phyloP scores from a whole-genome alignment of 2,113 vertebrate species.

The Salminus brasiliensis region DNA sequence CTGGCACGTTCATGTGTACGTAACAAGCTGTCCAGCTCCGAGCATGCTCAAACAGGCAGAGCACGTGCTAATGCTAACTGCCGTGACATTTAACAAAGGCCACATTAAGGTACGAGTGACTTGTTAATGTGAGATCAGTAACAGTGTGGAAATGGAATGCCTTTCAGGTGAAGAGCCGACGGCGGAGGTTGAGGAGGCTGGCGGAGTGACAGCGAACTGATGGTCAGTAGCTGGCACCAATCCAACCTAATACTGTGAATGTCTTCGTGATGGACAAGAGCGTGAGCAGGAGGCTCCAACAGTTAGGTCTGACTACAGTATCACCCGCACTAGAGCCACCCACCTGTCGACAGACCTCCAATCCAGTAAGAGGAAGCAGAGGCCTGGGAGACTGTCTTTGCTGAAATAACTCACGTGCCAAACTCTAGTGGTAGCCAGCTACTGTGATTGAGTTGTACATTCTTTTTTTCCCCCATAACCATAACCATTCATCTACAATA shows the following conservation, averaged over 20 bases:
- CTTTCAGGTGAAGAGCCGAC: conserved; percentile 53
- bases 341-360: conserved; percentile 50
- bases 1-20: neutral
- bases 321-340: conserved; percentile 53
- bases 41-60: neutral
- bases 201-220: conserved; percentile 53
- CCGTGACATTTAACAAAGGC: neutral
- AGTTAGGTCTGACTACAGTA: conserved; percentile 45
- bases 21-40: neutral
- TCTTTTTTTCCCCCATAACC: conserved; percentile 21
- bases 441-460: conserved; percentile 55
- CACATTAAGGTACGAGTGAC: neutral
- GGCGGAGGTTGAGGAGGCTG: conserved; percentile 48
- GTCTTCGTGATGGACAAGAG: conserved; percentile 55
- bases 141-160: neutral
- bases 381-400: conserved; percentile 55
- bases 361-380: conserved; percentile 55
- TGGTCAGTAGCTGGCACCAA: conserved; percentile 28
- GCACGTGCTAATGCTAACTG: neutral
- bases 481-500: conserved; percentile 27
- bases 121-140: neutral
- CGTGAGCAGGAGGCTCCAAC: conserved; percentile 45
- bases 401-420: conserved; percentile 60
- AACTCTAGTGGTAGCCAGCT: conserved; percentile 64
- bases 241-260: conserved; percentile 62